Percentiles rank a stretch among this genome's conserved stretches.
Evolutionary conservation across 2,888 invertebrate genomes (phyloP).

Genomic region (Leptopilina syphax): DNA sequence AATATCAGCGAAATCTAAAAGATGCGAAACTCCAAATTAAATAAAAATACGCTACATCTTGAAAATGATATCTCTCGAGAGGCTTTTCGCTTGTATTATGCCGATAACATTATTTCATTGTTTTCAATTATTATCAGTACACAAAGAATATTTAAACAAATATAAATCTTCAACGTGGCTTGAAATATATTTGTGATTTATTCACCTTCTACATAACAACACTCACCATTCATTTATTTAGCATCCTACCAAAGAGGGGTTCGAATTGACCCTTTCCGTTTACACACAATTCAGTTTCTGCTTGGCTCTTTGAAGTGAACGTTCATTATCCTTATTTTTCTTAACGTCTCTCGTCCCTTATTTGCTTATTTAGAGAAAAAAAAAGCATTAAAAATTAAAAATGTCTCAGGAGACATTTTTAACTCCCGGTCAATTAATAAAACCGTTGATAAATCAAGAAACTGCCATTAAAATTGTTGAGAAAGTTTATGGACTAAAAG

Average conservation of each 20-base stretch:
- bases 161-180: neutral
- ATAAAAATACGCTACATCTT: neutral
- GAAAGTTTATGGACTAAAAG: conserved; percentile 82
- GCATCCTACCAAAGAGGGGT: neutral
- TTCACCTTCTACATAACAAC: neutral
- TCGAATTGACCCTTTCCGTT: conserved; percentile 13
- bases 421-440: conserved; percentile 80
- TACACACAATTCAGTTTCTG: neutral
- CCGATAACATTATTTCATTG: neutral
- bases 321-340: neutral
- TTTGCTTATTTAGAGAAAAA: neutral
- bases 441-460: conserved; percentile 79
- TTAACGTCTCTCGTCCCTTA: neutral
- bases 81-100: neutral
- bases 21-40: neutral
- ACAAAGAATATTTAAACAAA: too few relatives aligned
- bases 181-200: conserved; percentile 6
- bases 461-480: conserved; percentile 79
- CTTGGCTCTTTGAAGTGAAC: neutral
- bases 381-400: neutral
- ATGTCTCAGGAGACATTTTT: conserved; percentile 62
- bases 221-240: neutral
- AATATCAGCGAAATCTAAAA: neutral
- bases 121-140: conserved; percentile 10
- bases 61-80: neutral